A percentile compares a stretch with the other conserved stretches of the same genome.
phyloP scores from a whole-genome alignment of 2,797 vertebrate genomes.

The Euphonia xanthogaster region DNA sequence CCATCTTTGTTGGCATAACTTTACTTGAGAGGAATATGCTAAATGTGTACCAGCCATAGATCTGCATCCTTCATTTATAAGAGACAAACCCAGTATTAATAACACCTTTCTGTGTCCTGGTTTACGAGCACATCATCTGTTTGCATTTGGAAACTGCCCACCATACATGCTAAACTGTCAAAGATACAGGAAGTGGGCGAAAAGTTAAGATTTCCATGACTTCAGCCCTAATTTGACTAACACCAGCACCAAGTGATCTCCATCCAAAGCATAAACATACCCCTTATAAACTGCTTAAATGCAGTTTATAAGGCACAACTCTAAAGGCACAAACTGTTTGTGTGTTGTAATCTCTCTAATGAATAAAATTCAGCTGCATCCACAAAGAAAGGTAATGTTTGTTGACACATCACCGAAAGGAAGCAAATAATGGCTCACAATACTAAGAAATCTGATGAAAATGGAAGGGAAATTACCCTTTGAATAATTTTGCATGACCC shows the following conservation, averaged over 20 bases:
- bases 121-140: background rate
- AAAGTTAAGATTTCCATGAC: slow-evolving; percentile 19
- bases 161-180: background rate
- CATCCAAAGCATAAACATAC: slow-evolving; percentile 1
- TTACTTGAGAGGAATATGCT: background rate
- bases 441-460: background rate
- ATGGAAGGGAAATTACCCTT: background rate
- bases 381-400: background rate
- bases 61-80: background rate
- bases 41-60: background rate
- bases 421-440: background rate
- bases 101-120: background rate
- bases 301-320: too few relatives aligned
- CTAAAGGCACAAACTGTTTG: background rate
- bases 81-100: background rate
- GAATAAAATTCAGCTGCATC: background rate
- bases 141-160: background rate
- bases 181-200: background rate
- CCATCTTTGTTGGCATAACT: background rate
- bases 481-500: background rate
- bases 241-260: background rate
- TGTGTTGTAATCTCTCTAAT: background rate
- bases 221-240: slow-evolving; percentile 3
- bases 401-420: background rate
- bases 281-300: background rate